Evolutionary conservation across 2,113 vertebrate genomes (phyloP).

Genomic region (Dicentrarchus labrax): DNA sequence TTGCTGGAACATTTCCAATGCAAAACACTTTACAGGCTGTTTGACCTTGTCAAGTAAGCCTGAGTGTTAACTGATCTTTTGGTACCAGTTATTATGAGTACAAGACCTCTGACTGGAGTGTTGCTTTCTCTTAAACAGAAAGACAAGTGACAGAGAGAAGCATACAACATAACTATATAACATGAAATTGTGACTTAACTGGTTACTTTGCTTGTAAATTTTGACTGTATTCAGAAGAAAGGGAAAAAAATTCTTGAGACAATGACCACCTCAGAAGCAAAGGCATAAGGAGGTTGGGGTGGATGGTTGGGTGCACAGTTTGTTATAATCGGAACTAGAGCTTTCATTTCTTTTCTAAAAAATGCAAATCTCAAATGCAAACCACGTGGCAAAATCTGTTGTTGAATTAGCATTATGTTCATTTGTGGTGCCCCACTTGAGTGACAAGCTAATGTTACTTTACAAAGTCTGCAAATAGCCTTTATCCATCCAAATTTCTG

Average conservation of each 20-base stretch:
- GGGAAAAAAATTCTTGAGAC: too few relatives aligned
- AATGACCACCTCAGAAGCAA: too few relatives aligned
- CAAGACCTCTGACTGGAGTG: neutral
- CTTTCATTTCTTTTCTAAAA: too few relatives aligned
- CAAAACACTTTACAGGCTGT: conserved; percentile 7
- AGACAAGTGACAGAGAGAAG: neutral
- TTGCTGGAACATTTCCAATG: conserved; percentile 41
- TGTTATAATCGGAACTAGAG: too few relatives aligned
- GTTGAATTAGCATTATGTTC: neutral
- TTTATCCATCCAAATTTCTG: neutral
- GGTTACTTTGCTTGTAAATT: too few relatives aligned
- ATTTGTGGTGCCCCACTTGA: neutral
- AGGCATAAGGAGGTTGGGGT: too few relatives aligned
- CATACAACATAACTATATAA: too few relatives aligned
- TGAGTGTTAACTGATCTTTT: conserved; percentile 33
- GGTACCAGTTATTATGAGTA: neutral
- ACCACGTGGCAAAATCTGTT: neutral
- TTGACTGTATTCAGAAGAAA: too few relatives aligned
- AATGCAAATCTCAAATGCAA: neutral
- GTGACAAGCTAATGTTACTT: neutral
- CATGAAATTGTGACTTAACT: too few relatives aligned
- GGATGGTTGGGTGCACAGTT: too few relatives aligned
- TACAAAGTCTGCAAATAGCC: neutral
- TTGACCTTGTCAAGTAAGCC: conserved; percentile 21
- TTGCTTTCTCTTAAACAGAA: neutral